phyloP scores from a whole-genome alignment of 2,797 vertebrate species.

The Rhyacichthys aspro region DNA sequence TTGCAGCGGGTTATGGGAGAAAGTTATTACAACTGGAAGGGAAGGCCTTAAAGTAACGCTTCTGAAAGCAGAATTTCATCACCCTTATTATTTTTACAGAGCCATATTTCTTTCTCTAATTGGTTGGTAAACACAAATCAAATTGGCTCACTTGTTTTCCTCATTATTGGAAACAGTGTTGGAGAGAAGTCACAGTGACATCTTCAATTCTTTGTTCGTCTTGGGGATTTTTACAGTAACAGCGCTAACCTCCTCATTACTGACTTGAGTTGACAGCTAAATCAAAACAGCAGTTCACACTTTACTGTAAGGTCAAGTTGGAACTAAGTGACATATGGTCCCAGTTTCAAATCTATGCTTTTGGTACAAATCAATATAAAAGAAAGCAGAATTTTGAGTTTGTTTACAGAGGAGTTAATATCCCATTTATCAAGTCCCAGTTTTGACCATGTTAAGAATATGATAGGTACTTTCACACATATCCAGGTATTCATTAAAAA shows the following conservation, averaged over 20 bases:
- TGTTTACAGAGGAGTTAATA: too few species aligned
- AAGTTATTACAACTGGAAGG: conserved; percentile 3
- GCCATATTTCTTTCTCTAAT: conserved; percentile 41
- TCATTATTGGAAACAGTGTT: conserved; percentile 20
- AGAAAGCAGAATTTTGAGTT: too few species aligned
- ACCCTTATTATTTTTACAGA: conserved; percentile 27
- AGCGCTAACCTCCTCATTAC: conserved; percentile 43
- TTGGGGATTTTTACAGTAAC: conserved; percentile 25
- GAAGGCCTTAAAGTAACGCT: conserved; percentile 23
- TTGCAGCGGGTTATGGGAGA: conserved; percentile 9
- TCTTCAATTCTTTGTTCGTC: conserved; percentile 5
- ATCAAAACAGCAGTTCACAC: conserved; percentile 13
- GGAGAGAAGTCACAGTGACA: conserved; percentile 22
- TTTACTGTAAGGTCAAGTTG: conserved; percentile 17
- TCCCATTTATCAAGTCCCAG: too few species aligned
- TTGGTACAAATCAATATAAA: background rate
- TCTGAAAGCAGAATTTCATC: conserved; percentile 20
- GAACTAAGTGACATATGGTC: background rate
- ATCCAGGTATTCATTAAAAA: too few species aligned
- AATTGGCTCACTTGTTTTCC: conserved; percentile 28
- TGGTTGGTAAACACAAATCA: conserved; percentile 46
- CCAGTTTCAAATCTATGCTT: background rate
- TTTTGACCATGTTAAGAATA: too few species aligned
- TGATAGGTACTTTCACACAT: too few species aligned
- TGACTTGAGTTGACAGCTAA: conserved; percentile 22